A percentile compares a stretch with the other conserved stretches of the same genome.
These are phyloP conservation scores for Cassiopea xamachana DNA, from an alignment of 30 jellyfish, hydroid and myxozoan species.

Conservation along the genomic window DNA sequence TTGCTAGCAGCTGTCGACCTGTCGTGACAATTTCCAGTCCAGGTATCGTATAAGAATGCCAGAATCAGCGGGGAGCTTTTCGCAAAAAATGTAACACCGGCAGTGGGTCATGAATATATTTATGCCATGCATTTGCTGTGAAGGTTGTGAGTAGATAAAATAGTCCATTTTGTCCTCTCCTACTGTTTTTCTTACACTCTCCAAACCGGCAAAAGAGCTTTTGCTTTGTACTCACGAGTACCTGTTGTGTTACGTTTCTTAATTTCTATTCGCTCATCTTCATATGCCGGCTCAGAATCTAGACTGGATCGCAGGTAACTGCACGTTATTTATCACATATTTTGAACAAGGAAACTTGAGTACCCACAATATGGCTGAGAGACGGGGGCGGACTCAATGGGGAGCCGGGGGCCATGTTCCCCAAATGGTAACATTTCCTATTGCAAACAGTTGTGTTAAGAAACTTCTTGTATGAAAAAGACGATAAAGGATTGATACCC, in stretches of 20 bases:
- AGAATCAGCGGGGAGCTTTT: background rate
- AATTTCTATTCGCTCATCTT: background rate
- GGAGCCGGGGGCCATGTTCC: too few relatives aligned
- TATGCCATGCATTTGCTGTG: background rate
- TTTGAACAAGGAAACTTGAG: too few relatives aligned
- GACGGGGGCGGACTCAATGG: too few relatives aligned
- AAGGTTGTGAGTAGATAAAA: constrained; percentile 10
- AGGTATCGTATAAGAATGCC: background rate
- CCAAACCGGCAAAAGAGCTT: background rate
- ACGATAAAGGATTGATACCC: too few relatives aligned
- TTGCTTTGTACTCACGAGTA: background rate
- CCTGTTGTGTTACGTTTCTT: background rate
- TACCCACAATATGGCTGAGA: too few relatives aligned
- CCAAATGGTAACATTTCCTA: too few relatives aligned
- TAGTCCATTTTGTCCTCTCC: background rate
- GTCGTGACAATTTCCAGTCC: background rate
- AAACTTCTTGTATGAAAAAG: too few relatives aligned
- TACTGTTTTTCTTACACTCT: background rate
- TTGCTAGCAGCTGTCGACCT: background rate
- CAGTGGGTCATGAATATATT: background rate
- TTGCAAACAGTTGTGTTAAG: too few relatives aligned
- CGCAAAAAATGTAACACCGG: background rate
- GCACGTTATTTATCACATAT: too few relatives aligned
- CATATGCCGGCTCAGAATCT: too few relatives aligned
- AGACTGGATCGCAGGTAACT: too few relatives aligned